phyloP scores from a whole-genome alignment of 2,888 invertebrate genomes.

The Lasioglossum villosulum region DNA sequence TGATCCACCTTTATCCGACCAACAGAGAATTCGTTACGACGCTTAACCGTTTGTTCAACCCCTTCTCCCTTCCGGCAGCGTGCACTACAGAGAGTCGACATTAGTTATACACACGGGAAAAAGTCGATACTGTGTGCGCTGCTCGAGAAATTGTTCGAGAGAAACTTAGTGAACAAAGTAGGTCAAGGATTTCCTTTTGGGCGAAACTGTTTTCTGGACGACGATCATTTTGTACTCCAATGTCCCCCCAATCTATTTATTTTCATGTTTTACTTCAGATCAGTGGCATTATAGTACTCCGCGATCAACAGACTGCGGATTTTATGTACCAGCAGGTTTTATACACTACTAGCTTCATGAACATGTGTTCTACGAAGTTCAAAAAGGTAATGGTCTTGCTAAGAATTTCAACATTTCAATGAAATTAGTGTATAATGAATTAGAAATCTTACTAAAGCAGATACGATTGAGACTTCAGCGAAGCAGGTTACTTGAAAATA shows the following conservation, averaged over 20 bases:
- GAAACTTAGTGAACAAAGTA: not conserved
- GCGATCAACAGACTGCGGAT: not conserved
- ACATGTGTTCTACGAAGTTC: not conserved
- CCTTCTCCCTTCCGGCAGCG: not conserved
- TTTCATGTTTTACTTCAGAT: too few species aligned
- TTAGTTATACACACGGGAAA: not conserved
- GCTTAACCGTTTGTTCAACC: not conserved
- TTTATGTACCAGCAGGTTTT: not conserved
- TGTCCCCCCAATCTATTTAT: not conserved
- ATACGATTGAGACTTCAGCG: too few species aligned
- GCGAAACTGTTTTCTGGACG: not conserved
- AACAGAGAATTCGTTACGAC: conserved; percentile 6
- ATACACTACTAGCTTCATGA: not conserved
- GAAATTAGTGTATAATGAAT: not conserved
- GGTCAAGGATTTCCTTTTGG: not conserved
- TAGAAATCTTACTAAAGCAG: not conserved
- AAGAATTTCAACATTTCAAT: not conserved
- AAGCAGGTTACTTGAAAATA: too few species aligned
- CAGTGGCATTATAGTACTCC: not conserved
- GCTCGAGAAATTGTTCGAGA: not conserved
- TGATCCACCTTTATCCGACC: not conserved
- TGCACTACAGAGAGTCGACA: not conserved
- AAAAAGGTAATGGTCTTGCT: not conserved
- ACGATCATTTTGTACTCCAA: not conserved
- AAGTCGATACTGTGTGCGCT: not conserved